Conservation (phyloP, 2,797 vertebrate genomes). For the Ptychadena robeensis region DNA sequence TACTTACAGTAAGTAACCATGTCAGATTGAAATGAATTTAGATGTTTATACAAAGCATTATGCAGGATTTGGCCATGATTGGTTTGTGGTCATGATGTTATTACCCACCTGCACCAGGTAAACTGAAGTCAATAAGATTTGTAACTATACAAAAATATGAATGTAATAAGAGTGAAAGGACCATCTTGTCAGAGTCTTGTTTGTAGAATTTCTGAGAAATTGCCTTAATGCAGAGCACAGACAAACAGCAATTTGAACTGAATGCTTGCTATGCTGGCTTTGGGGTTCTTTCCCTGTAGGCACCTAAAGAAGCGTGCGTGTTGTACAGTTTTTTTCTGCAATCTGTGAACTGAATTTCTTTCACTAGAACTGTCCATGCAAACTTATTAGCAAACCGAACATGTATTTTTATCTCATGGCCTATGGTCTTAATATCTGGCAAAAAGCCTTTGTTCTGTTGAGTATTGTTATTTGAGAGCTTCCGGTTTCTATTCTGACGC, state of each 20-base stretch:
- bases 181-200: constrained; percentile 4
- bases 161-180: constrained; percentile 19
- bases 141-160: constrained; percentile 15
- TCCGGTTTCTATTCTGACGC: constrained; percentile 40
- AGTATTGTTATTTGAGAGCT: constrained; percentile 47
- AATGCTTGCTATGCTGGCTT: constrained; percentile 11
- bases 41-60: neutral
- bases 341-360: neutral
- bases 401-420: constrained; percentile 15
- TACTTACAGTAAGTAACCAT: neutral
- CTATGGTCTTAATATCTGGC: constrained; percentile 27
- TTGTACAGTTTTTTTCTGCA: constrained; percentile 21
- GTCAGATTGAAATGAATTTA: neutral
- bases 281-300: constrained; percentile 13
- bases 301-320: constrained; percentile 1
- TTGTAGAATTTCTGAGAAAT: constrained; percentile 35
- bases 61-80: neutral
- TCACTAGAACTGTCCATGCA: constrained; percentile 12
- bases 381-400: neutral
- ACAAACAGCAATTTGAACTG: constrained; percentile 19
- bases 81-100: constrained; percentile 14
- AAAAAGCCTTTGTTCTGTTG: constrained; percentile 17
- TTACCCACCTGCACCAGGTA: neutral
- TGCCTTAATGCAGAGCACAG: constrained; percentile 39
- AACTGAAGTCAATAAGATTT: neutral